Evolutionary conservation across 1,140 invertebrate genomes (phyloP), one percentile per base, ranked within the genome.

Genomic region (Drosophila chauvacae): DNA sequence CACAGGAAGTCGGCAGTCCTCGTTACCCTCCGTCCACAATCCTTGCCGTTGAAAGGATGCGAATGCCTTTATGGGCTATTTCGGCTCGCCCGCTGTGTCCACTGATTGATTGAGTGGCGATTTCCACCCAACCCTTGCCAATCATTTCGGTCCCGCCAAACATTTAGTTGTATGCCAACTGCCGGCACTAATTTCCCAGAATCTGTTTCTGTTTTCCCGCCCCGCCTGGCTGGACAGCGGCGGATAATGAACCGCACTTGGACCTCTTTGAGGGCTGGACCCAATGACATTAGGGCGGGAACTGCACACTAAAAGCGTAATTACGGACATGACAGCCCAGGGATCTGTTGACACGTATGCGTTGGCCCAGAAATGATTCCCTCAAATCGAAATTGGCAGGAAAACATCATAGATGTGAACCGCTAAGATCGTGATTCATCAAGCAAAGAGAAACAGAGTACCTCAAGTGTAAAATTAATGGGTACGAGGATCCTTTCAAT

Each of bases 61-160:
- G 35, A 4, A 37, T 37, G 10, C 44, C n/a, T 60, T 30, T 65
- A 64, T 57, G 33, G 30, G 9, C 51, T 18, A 51, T 63, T 62
- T 62, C 55, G 59, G 61, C 33, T 73, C 23, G 26, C 73, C 51
- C 44, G 35, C 30, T 72, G 58, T 44, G 53, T 68, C 60, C 35
- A 23, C 79, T 66, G 83, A 79, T 82, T 86, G 83, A 86, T 83
- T 87, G 70, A 86, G 83, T 83, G 66, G 47, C 78, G 77, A 62
- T 70, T 47, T 50, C 70, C 65, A 33, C 42, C n/a, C 48, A 28
- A 26, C 55, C 39, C 42, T 26, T 44, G 23, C 28, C 65, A 37
- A 41, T 45, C 56, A 72, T 50, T 35, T 47, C 35, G 42, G 35
- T 41, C 26, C 64, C 66, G 30, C 44, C 61, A 48, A 44, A 62